Evolutionary conservation across 2,888 invertebrate species (phyloP), one percentile per base, ranked within the genome.

Genomic region (Acrobasis suavella): DNA sequence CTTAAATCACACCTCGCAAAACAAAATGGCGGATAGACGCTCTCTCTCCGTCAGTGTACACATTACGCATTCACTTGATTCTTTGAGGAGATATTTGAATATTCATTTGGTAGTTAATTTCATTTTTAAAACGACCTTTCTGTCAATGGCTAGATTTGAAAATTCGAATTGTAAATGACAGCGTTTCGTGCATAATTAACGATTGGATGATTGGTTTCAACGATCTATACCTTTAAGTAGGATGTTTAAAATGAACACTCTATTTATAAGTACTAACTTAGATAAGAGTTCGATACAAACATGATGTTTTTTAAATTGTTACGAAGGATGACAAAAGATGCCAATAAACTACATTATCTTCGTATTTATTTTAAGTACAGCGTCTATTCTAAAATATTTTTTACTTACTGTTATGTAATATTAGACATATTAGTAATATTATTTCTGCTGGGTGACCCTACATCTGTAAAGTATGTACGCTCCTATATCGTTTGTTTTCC

Each of bases 11-110:
- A 76, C 73, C 68, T 72, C 69, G 62, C 65, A 72, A 68, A 72
- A 77, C 75, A 82, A 81, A 81, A 82, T 80, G 80, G 77, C 72
- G 69, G 73, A 59, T 68, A 63, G 70, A 38, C 58, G 50, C 14
- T 61, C 64, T 15, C 10, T 7, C 32, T 32, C 8, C 32, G 32
- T 32, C 8, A 5, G 32, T 32, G 7, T 32, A 32, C 32, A 32
- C 32, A 32, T 32, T 56, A 55, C 49, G 66, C 69, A 72, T 68
- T 65, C 66, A 68, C 65, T 68, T 62, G 58, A 49, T 63, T 65
- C 69, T 65, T 66, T 60, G 58, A 65, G 65, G 69, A 66, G 69
- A 69, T 68, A 60, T 63, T 65, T 76, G 67, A 75, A 78, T 76
- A 77, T 74, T 75, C 68, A 74, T 71, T 63, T 62, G 16, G 56